Conservation (phyloP, 2,113 vertebrate species). For the Aleadryas rufinucha region DNA sequence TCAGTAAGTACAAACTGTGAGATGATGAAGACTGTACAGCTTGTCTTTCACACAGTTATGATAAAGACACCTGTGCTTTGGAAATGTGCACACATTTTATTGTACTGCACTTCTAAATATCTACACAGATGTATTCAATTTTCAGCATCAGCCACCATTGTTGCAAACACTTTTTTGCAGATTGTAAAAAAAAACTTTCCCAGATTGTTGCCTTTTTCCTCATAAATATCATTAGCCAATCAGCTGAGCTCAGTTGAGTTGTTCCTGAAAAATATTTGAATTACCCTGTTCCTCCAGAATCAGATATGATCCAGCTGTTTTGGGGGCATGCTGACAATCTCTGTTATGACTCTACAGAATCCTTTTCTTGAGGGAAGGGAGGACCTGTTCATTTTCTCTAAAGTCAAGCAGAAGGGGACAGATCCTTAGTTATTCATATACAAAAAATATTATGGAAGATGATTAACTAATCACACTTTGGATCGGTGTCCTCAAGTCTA, state of each 20-base stretch:
- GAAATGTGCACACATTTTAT: background rate
- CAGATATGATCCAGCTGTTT: background rate
- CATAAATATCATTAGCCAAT: background rate
- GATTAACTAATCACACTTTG: background rate
- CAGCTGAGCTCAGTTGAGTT: background rate
- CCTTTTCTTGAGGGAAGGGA: background rate
- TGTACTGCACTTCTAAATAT: background rate
- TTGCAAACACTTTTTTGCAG: background rate
- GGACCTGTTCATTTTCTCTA: background rate
- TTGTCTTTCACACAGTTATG: background rate
- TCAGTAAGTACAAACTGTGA: background rate
- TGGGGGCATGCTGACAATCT: background rate
- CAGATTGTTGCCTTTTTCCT: background rate
- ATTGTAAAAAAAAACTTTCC: background rate
- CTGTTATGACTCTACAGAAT: background rate
- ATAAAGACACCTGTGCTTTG: background rate
- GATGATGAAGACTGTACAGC: background rate
- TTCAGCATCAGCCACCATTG: background rate
- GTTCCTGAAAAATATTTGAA: background rate
- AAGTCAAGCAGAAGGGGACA: background rate
- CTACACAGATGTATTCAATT: background rate
- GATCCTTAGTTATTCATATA: background rate
- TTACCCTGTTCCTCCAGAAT: background rate
- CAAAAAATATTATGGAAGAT: background rate
- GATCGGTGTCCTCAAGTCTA: background rate